Evolutionary conservation across 2,888 invertebrate genomes (phyloP).

Genomic region (Drosophila prolongata): DNA sequence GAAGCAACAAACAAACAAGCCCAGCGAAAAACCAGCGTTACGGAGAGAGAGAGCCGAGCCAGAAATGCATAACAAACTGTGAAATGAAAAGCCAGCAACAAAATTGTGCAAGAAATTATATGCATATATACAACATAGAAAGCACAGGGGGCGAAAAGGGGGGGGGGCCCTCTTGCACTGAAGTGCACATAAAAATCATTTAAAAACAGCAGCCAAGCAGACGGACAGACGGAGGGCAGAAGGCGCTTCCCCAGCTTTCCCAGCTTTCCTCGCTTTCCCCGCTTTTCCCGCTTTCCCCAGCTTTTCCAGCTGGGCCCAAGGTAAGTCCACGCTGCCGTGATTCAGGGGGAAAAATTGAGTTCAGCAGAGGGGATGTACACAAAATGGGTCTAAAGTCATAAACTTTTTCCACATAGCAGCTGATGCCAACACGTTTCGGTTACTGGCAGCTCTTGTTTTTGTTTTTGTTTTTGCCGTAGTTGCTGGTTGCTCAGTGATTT

Average conservation of each 20-base stretch:
- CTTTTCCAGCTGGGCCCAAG: slow-evolving; percentile 45
- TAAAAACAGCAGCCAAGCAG: slow-evolving; percentile 68
- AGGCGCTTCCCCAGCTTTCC: slow-evolving; percentile 17
- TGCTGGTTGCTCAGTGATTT: slow-evolving; percentile 70
- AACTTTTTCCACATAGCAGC: slow-evolving; percentile 76
- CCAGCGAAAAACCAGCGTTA: slow-evolving; percentile 10
- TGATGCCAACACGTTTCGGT: slow-evolving; percentile 64
- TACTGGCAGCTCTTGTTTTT: slow-evolving; percentile 21
- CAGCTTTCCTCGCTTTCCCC: slow-evolving; percentile 6
- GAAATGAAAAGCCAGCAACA: slow-evolving; percentile 48
- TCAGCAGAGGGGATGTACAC: slow-evolving; percentile 60
- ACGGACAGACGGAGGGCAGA: slow-evolving; percentile 26
- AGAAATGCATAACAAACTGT: slow-evolving; percentile 57
- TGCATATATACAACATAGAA: slow-evolving; percentile 49
- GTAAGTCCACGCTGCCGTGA: slow-evolving; percentile 62
- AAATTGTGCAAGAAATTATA: slow-evolving; percentile 59
- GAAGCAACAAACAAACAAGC: slow-evolving; percentile 46
- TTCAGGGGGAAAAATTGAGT: slow-evolving; percentile 66
- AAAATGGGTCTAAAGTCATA: slow-evolving; percentile 81
- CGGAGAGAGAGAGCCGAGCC: slow-evolving; percentile 17
- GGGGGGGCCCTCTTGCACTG: slow-evolving; percentile 42
- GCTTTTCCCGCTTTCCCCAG: slow-evolving; percentile 15
- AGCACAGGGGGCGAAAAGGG: slow-evolving; percentile 7
- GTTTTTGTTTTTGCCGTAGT: slow-evolving; percentile 35
- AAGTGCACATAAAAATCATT: slow-evolving; percentile 79